Evolutionary conservation across 1,140 invertebrate genomes (phyloP), one percentile per base, ranked within the genome.

Genomic region (Gryllus bimaculatus): DNA sequence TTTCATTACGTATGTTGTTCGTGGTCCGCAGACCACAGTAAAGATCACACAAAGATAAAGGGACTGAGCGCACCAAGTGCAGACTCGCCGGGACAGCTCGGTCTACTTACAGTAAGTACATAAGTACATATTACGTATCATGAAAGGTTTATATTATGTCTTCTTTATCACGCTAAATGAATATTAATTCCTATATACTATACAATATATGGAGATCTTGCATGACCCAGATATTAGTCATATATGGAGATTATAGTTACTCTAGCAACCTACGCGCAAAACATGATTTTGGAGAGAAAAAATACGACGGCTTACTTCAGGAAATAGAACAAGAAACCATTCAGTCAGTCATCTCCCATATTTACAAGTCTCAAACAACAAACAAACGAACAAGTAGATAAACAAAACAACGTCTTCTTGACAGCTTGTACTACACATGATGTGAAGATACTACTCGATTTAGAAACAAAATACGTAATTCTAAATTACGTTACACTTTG

Each of bases 181-280:
- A 66, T 66, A 66, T 66, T 66, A 66, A 66, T 66, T 66, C 54
- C 54, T 66, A 66, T 66, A 66, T 66, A 66, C 54, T 66, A 66
- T 66, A 66, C 54, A 66, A 66, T 66, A 66, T 66, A 66, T 66
- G 54, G 54, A 66, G 54, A 66, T 66, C 54, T 66, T 66, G 54
- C 54, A 66, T 66, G 54, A 66, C 54, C 54, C 54, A 66, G 54
- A 66, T 66, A 66, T 66, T 66, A 66, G 54, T 66, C 54, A 66
- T 66, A 66, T 66, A 66, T 66, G 54, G 54, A 66, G 54, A 66
- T 66, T 66, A 66, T 66, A 66, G 18, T 66, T 66, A 66, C 54
- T 66, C 54, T 66, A 66, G 54, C 54, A 66, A 66, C 54, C 54
- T 66, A 66, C 54, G 10, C 54, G 54, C 54, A 66, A 66, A 66